Evolutionary conservation across 2,888 invertebrate genomes (phyloP).

Genomic region (Monoplex corrugatus): DNA sequence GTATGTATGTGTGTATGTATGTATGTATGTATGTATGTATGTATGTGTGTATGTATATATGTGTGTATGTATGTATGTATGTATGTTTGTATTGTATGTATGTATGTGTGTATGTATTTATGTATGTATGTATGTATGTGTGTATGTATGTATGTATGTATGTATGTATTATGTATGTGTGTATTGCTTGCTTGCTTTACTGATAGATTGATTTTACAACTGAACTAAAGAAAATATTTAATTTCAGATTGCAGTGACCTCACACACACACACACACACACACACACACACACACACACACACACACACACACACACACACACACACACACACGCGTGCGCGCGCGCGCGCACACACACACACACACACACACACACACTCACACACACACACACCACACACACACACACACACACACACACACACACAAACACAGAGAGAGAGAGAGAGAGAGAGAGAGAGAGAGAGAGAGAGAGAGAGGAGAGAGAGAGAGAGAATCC

Average conservation of each 20-base stretch:
- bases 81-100: background rate
- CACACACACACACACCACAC: background rate
- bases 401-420: background rate
- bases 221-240: too few relatives aligned
- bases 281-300: background rate
- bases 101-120: too few relatives aligned
- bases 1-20: too few relatives aligned
- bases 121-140: too few relatives aligned
- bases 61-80: background rate
- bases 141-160: too few relatives aligned
- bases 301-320: background rate
- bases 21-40: too few relatives aligned
- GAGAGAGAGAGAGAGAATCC: too few relatives aligned
- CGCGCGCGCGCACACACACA: background rate
- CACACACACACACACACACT: background rate
- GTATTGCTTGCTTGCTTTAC: too few relatives aligned
- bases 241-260: too few relatives aligned
- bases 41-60: background rate
- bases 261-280: background rate
- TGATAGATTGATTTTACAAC: too few relatives aligned
- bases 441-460: background rate
- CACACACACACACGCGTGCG: background rate
- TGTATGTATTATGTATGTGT: too few relatives aligned
- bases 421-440: background rate
- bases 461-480: background rate